Percentiles rank a stretch among this genome's conserved stretches.
Evolutionary conservation across 2,797 vertebrate genomes (phyloP).

Genomic region (Esox lucius): DNA sequence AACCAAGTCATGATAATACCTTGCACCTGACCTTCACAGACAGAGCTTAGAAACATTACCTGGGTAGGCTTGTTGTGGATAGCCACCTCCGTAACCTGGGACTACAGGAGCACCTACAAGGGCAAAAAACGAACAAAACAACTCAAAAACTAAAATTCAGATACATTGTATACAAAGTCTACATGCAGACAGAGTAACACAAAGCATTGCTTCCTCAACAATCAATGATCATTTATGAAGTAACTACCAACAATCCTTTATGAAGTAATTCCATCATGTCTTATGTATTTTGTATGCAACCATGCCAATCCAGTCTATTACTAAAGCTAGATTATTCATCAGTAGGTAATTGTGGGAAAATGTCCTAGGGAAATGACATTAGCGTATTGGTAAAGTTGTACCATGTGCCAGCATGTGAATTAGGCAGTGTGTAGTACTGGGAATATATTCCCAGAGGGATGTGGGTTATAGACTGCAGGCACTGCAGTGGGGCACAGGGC

Average conservation of each 20-base stretch:
- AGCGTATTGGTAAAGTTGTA: background rate
- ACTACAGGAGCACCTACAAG: slow-evolving; percentile 41
- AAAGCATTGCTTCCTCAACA: background rate
- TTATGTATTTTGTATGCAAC: background rate
- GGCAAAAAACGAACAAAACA: slow-evolving; percentile 17
- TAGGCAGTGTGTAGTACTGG: slow-evolving; percentile 2
- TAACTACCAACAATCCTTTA: background rate
- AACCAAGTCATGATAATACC: background rate
- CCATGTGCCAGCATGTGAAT: slow-evolving; percentile 27
- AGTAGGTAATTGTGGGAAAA: background rate
- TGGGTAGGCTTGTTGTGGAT: slow-evolving; percentile 70
- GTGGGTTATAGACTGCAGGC: slow-evolving; percentile 6
- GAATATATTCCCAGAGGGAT: slow-evolving; percentile 7
- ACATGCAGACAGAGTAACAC: background rate
- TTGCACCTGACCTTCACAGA: background rate
- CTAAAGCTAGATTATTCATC: background rate
- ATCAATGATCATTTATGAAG: background rate
- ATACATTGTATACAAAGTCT: background rate
- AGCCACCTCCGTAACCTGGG: slow-evolving; percentile 67
- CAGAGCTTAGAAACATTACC: slow-evolving; percentile 47
- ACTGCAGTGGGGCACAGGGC: slow-evolving; percentile 7
- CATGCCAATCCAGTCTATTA: background rate
- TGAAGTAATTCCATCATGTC: background rate
- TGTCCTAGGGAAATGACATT: background rate
- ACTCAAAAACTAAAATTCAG: background rate